Percentiles rank a stretch among this genome's conserved stretches.
Evolutionary conservation across 2,113 vertebrate species (phyloP).

Genomic region (Sus scrofa): T2T-Sscrofa CM000826.6:81102001-81102500

Average conservation of each 20-base stretch:
- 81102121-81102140: too few relatives aligned
- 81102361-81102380: neutral
- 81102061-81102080: too few relatives aligned
- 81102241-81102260: neutral
- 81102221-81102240: neutral
- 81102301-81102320: slow-evolving; percentile 8
- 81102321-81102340: slow-evolving; percentile 33
- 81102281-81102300: neutral
- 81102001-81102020: too few relatives aligned
- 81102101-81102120: too few relatives aligned
- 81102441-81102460: neutral
- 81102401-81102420: neutral
- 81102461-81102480: neutral
- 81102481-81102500: neutral
- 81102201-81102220: slow-evolving; percentile 2
- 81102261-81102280: neutral
- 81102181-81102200: neutral
- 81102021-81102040: too few relatives aligned
- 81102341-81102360: slow-evolving; percentile 30
- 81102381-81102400: neutral
- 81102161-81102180: neutral
- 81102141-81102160: neutral
- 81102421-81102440: too few relatives aligned
- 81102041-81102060: too few relatives aligned
- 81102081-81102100: too few relatives aligned